These are phyloP conservation scores for Colinus virginianus DNA, from an alignment of 2,113 vertebrate species.

Conservation along the genomic window DNA sequence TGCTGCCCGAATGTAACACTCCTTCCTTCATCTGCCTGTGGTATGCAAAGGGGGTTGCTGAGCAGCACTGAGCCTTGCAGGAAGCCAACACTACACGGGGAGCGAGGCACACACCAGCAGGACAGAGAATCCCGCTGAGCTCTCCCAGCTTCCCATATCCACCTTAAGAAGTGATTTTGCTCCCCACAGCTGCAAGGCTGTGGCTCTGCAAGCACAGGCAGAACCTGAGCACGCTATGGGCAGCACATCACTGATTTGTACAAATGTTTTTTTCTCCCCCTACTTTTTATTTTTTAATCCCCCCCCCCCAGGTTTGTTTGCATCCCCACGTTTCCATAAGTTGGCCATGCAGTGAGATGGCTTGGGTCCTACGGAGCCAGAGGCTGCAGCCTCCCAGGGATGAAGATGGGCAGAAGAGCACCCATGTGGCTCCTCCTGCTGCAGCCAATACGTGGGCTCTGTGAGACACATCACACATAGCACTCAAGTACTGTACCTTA, in stretches of 20 bases:
- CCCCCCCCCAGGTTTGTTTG: background rate
- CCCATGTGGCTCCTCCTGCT: background rate
- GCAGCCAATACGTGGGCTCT: fast-evolving
- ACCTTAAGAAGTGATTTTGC: background rate
- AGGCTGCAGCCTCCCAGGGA: background rate
- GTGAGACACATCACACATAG: fast-evolving
- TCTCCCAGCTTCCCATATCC: background rate
- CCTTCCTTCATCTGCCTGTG: background rate
- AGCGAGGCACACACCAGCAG: fast-evolving
- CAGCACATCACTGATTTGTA: background rate
- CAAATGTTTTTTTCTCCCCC: background rate
- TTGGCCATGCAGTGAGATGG: fast-evolving
- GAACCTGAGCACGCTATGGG: background rate
- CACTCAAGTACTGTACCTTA: background rate
- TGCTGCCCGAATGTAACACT: background rate
- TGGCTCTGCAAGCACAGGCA: background rate
- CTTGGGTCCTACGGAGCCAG: background rate
- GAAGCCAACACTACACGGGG: background rate
- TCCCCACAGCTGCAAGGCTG: background rate
- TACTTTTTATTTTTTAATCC: background rate
- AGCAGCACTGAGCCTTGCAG: background rate
- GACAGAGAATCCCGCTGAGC: background rate
- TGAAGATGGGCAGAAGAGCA: background rate
- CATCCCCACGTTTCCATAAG: background rate
- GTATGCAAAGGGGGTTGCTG: background rate